Evolutionary conservation across 2,113 vertebrate genomes (phyloP), one percentile per base, ranked within the genome.

Genomic region (Dasyprocta punctata): DNA sequence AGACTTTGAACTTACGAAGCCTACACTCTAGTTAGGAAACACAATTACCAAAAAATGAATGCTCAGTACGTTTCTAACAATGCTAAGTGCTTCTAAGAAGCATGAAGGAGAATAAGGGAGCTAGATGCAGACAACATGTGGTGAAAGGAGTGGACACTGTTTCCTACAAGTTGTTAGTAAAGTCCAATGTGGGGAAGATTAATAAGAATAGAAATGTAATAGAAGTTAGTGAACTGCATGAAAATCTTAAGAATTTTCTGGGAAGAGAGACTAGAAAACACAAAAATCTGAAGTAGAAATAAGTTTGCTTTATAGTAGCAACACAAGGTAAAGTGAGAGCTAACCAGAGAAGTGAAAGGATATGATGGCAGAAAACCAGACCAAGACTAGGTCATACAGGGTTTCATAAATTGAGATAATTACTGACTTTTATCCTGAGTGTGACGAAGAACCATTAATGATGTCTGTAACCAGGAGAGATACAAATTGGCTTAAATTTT

Each of bases 171-270:
- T 78, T 47, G 36, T 71, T 75, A n/a, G 20, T 69, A 9, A 92
- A 92, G 49, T 28, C 7, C 58, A 54, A 80, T 30, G 7, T 56
- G 26, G 89, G 54, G 49, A 90, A 52, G 16, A 54, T 22, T 24
- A 89, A 60, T 69, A 22, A 58, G 28, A 94, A 80, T 12, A 94
- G 52, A 93, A 94, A 82, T 58, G 8, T 78, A 61, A 77, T 91
- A 83, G 36, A 90, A 73, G 9, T 63, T 89, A 63, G 24, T 52
- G 22, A 78, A 33, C 44, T 0, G 54, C 20, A 20, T 73, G 56
- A 83, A 92, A 24, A 65, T 77, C 60, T 92, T 49, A 77, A 96
- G 60, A 94, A 84, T 58, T 89, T 92, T 67, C 11, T 56, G 44
- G 20, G 58, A 85, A 87, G 36, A 94, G 7, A 86, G 22, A 93